Base-by-base conservation (phyloP, 2,113 vertebrate species). In the Lampris incognitus region DNA sequence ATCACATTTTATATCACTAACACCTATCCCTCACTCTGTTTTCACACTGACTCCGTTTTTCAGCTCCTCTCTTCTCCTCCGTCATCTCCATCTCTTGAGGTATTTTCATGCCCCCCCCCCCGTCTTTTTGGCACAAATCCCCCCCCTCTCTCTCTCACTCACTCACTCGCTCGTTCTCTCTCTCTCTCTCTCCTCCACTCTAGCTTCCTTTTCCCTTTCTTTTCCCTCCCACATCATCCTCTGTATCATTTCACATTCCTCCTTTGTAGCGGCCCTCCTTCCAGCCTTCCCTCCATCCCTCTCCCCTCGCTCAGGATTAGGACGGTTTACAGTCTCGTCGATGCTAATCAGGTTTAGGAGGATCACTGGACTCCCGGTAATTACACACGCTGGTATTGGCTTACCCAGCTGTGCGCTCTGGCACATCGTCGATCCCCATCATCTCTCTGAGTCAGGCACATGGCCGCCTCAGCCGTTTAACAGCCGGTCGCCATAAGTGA, bases 261-360 rank as follows among this genome's bases (percentile, higher is more conserved):
- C 7, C 76, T 10, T 24, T 24, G 11, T 38, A 44, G 38, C 65
- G 51, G 56, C 50, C 51, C 66, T 66, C 69, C 66, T 58, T 73
- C 57, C 51, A 46, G 74, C 62, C 52, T 58, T 44, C 9, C 9
- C 0, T 80, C 74, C 68, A 63, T 83, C 84, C 69, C 64, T 73
- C 84, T 83, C 81, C 79, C 78, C 71, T 89, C 80, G 82, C 78
- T 41, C 59, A 81, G 86, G 85, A 85, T 92, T 91, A 91, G 61
- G 69, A 56, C 38, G 42, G 66, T 52, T 92, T 87, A 80, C 68
- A 85, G 84, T 52, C 74, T 69, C 66, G 80, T 92, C 90, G 62
- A 93, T 93, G 77, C 85, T 93, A 92, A 93, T 92, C 89, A 52
- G 87, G 74, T 93, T 93, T 88, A 87, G 90, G 87, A 80, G 37